These are phyloP conservation scores for Seira musarum DNA, from an alignment of 2,888 invertebrate species.

Conservation along the genomic window DNA sequence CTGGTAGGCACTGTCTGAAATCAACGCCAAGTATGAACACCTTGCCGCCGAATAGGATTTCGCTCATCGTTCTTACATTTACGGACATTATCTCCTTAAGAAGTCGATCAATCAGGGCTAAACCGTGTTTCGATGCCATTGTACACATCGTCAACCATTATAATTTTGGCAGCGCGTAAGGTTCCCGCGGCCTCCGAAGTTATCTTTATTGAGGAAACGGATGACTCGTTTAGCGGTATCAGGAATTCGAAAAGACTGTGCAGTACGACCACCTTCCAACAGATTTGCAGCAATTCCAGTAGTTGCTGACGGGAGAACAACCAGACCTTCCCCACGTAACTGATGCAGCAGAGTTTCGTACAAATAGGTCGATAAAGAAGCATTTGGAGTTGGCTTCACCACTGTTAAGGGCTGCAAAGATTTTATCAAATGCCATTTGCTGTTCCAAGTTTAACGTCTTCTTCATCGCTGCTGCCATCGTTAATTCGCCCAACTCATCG, in stretches of 20 bases:
- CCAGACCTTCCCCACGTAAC: constrained; percentile 57
- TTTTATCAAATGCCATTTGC: no score
- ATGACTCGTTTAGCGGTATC: constrained; percentile 29
- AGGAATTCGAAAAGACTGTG: constrained; percentile 71
- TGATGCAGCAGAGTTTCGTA: constrained; percentile 68
- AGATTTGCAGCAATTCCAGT: constrained; percentile 71
- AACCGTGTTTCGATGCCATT: constrained; percentile 25
- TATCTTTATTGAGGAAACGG: constrained; percentile 22
- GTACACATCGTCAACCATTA: constrained; percentile 50
- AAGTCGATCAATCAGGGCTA: constrained; percentile 43
- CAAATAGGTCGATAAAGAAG: constrained; percentile 72
- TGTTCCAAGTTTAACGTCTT: not conserved
- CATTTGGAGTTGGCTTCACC: no score
- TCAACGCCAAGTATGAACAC: constrained; percentile 60
- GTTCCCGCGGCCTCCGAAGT: not conserved
- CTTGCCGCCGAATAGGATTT: constrained; percentile 56
- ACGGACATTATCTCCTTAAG: constrained; percentile 37
- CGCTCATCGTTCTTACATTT: not conserved
- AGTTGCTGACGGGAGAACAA: constrained; percentile 69
- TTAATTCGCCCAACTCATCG: not conserved
- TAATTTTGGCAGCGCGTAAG: constrained; percentile 13
- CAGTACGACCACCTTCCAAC: constrained; percentile 71
- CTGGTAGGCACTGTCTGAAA: constrained; percentile 61
- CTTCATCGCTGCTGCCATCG: not conserved
- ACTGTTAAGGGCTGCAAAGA: no score